These are phyloP conservation scores for Crotalus viridis DNA, from an alignment of 2,113 vertebrate species.

Conservation along the genomic window DNA sequence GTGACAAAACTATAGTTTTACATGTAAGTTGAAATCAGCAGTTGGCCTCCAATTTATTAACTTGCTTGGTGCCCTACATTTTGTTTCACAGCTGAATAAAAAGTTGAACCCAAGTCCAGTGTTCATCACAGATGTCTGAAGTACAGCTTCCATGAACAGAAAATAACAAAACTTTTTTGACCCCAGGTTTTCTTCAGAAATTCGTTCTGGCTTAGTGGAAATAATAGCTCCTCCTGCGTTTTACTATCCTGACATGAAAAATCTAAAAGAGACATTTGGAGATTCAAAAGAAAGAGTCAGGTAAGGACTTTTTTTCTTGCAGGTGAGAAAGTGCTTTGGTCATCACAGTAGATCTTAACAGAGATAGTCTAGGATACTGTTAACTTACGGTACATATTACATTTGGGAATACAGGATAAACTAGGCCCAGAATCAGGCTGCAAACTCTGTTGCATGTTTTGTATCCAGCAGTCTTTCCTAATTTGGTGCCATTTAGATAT, in stretches of 20 bases:
- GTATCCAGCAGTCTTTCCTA: background rate
- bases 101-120: background rate
- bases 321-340: background rate
- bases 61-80: background rate
- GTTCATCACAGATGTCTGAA: background rate
- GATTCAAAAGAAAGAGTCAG: conserved; percentile 94
- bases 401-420: background rate
- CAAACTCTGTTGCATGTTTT: background rate
- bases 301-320: conserved; percentile 67
- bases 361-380: background rate
- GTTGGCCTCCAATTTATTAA: background rate
- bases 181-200: conserved; percentile 89
- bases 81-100: background rate
- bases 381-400: background rate
- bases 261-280: conserved; percentile 96
- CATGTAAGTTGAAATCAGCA: background rate
- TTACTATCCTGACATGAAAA: conserved; percentile 92
- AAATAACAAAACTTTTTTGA: conserved; percentile 37
- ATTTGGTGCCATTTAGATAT: background rate
- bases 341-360: background rate
- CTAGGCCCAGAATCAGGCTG: background rate
- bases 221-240: conserved; percentile 90
- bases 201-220: conserved; percentile 92
- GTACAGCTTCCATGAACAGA: background rate
- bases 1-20: background rate